Percentiles rank a stretch among this genome's conserved stretches.
phyloP scores from a whole-genome alignment of 2,888 invertebrate genomes.

The Thereva unica region DNA sequence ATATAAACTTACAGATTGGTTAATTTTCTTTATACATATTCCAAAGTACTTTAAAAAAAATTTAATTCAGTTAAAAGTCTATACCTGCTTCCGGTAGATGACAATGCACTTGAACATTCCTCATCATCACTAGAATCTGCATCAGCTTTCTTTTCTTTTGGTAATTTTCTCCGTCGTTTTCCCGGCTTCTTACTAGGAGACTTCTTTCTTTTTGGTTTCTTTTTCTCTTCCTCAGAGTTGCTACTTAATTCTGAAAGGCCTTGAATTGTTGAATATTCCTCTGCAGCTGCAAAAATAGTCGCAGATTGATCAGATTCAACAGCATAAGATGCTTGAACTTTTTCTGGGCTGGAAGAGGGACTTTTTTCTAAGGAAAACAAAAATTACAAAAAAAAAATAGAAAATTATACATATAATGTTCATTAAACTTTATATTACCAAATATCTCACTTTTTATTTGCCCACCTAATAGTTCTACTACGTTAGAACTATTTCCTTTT shows the following conservation, averaged over 20 bases:
- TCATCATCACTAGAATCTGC: constrained; percentile 54
- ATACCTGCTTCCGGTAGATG: constrained; percentile 42
- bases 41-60: not conserved
- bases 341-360: constrained; percentile 47
- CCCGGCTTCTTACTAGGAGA: constrained; percentile 38
- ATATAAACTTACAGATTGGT: constrained; percentile 57
- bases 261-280: constrained; percentile 40
- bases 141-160: constrained; percentile 37
- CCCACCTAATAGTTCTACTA: constrained; percentile 45
- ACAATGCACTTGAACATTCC: constrained; percentile 43
- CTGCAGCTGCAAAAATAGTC: constrained; percentile 43
- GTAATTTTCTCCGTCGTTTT: constrained; percentile 44
- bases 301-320: constrained; percentile 45
- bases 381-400: constrained; percentile 1
- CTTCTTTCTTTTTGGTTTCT: constrained; percentile 46
- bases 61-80: not conserved
- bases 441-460: constrained; percentile 54
- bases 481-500: constrained; percentile 23
- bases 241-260: constrained; percentile 48
- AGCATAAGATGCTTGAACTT: constrained; percentile 40
- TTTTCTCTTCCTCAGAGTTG: constrained; percentile 46
- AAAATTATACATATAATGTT: not conserved
- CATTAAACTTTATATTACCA: constrained; percentile 30
- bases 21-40: constrained; percentile 1
- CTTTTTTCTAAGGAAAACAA: constrained; percentile 41